Percentiles rank a stretch among this genome's conserved stretches.
These are phyloP conservation scores for Dryadula phaetusa DNA, from an alignment of 2,888 invertebrate genomes.

Conservation along the genomic window DNA sequence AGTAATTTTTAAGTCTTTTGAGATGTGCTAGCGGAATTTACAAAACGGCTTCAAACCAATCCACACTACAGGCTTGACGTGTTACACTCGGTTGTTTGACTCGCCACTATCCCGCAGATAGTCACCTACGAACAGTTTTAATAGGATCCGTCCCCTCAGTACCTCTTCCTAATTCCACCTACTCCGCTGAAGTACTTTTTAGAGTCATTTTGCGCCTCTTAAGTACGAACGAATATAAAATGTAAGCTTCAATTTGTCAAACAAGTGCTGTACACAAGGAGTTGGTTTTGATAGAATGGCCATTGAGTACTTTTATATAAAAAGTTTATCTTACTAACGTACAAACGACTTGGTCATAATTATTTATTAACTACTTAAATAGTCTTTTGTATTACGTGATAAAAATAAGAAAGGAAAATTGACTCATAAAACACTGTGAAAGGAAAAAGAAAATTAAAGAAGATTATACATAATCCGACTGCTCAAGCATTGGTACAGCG, in stretches of 20 bases:
- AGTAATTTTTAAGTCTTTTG: constrained; percentile 11
- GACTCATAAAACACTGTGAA: constrained; percentile 16
- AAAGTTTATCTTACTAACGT: not conserved
- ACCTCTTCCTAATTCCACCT: constrained; percentile 65
- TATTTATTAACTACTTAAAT: not conserved
- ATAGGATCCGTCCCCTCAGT: constrained; percentile 61
- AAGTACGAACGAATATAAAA: constrained; percentile 69
- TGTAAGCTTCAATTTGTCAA: constrained; percentile 60
- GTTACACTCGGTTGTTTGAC: constrained; percentile 31
- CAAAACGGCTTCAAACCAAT: constrained; percentile 29
- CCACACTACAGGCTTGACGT: constrained; percentile 23
- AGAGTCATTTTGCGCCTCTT: constrained; percentile 69
- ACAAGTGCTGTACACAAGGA: constrained; percentile 38
- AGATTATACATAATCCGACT: constrained; percentile 34
- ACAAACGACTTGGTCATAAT: not conserved
- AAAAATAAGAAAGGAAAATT: constrained; percentile 13
- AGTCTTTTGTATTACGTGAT: not conserved
- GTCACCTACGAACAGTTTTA: constrained; percentile 54
- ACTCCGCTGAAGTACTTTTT: constrained; percentile 70
- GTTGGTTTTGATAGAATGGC: constrained; percentile 35
- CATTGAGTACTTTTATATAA: constrained; percentile 35
- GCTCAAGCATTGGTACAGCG: constrained; percentile 15
- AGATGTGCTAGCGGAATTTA: constrained; percentile 9
- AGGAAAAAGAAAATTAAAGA: constrained; percentile 39
- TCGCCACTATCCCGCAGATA: constrained; percentile 40